Evolutionary conservation across 2,797 vertebrate species (phyloP), one percentile per base, ranked within the genome.

Genomic region (Enoplosus armatus): DNA sequence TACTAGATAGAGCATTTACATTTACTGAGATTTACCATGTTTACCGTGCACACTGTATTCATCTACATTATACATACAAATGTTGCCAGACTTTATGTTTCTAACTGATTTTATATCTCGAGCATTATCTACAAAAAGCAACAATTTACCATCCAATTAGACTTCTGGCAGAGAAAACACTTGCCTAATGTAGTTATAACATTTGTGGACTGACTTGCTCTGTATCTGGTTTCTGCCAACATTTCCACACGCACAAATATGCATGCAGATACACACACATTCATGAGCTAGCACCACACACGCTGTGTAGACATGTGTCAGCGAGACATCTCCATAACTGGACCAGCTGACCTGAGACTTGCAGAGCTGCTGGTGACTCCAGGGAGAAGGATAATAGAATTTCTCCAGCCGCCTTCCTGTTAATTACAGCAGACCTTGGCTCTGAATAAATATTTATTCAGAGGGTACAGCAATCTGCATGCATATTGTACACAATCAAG

Each of bases 401-500:
- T 90, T 88, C 84, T 90, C 83, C 72, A 77, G 83, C 83, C 64
- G 82, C 83, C 90, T 88, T 92, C 82, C 88, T 88, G 91, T 93
- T 94, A 94, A 94, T 95, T 95, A 94, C 89, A 85, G 69, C 84
- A 90, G 91, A 92, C 86, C 91, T 88, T 90, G 88, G 83, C 89
- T 89, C 86, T 84, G 85, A 91, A 90, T 93, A 92, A 93, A 94
- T 94, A 94, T 94, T 90, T 92, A 89, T 91, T 92, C 80, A 63
- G 84, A 77, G 77, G 80, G 60, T 81, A 80, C 59, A 67, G 48
- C 72, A 81, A 89, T 92, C 75, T 86, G 80, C 77, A 90, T 86
- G 78, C 80, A 85, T 75, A 87, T 89, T 90, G 66, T 80, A 64
- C 75, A 82, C 58, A 83, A 77, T 79, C 76, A 43, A 74, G 75